Percentiles rank a stretch among this genome's conserved stretches.
Evolutionary conservation across 1,140 invertebrate species (phyloP).

Genomic region (Drosophila pseudoobscura): DNA sequence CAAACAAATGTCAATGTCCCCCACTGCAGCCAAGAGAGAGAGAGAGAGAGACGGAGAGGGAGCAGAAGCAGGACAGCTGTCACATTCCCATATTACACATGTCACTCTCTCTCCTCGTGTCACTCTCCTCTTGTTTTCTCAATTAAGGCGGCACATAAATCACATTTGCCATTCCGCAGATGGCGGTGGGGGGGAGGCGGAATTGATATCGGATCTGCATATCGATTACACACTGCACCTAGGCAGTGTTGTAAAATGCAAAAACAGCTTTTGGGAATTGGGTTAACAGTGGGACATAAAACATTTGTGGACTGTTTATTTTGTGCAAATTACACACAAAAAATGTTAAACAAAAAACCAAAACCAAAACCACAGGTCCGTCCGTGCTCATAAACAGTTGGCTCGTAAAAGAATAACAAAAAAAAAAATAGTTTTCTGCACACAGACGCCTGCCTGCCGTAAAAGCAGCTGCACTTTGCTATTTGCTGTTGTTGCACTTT

Average conservation of each 20-base stretch:
- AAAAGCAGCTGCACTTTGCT: conserved; percentile 21
- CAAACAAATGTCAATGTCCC: conserved; percentile 49
- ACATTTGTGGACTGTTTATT: conserved; percentile 35
- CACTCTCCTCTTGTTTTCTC: conserved; percentile 21
- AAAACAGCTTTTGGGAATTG: conserved; percentile 50
- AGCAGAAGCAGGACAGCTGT: conserved; percentile 9
- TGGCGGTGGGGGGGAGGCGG: background rate
- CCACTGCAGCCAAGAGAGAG: background rate
- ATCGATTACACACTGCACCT: conserved; percentile 32
- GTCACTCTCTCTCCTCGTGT: conserved; percentile 32
- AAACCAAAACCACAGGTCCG: no score
- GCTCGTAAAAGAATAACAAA: conserved; percentile 38
- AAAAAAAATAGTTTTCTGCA: conserved; percentile 38
- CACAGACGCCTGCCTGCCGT: conserved; percentile 32
- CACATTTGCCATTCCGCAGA: conserved; percentile 21
- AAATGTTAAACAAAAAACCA: no score
- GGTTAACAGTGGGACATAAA: conserved; percentile 49
- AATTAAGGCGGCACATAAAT: conserved; percentile 51
- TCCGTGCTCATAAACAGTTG: conserved; percentile 32
- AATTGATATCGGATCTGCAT: conserved; percentile 11
- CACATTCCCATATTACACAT: conserved; percentile 44
- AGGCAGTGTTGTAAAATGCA: conserved; percentile 5
- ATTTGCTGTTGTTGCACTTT: conserved; percentile 28
- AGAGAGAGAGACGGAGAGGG: background rate
- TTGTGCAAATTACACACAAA: conserved; percentile 48